These are phyloP conservation scores for Mongoloraphidia duomilia DNA, from an alignment of 2,888 invertebrate species.

Conservation along the genomic window DNA sequence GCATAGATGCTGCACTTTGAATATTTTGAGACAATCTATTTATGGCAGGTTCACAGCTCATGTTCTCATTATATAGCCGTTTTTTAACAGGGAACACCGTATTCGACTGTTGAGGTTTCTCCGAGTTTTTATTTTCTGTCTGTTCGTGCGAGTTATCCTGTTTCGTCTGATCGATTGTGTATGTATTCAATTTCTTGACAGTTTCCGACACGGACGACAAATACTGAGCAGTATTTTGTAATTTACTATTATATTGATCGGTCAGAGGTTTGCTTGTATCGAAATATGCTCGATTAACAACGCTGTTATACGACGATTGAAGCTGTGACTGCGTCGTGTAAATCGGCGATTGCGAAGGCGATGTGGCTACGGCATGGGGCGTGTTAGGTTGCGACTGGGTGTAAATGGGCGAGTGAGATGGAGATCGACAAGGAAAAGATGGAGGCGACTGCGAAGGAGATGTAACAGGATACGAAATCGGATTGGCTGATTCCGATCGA, in stretches of 20 bases:
- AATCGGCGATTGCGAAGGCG: conserved; percentile 14
- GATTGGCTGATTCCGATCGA: conserved; percentile 16
- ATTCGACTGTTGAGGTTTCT: conserved; percentile 24
- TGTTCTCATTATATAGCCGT: conserved; percentile 40
- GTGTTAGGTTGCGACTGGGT: conserved; percentile 18
- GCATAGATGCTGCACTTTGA: too few relatives aligned
- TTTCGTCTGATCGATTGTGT: background rate
- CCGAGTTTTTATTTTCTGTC: conserved; percentile 14
- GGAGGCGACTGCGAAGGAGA: conserved; percentile 19
- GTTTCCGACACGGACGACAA: conserved; percentile 17
- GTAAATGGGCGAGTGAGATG: conserved; percentile 6
- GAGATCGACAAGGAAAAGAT: conserved; percentile 18
- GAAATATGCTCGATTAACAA: conserved; percentile 31
- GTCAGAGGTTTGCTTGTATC: conserved; percentile 40
- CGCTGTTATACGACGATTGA: conserved; percentile 28
- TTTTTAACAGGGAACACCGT: conserved; percentile 48
- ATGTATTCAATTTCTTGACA: conserved; percentile 19
- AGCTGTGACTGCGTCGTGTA: conserved; percentile 31
- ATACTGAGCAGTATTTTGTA: too few relatives aligned
- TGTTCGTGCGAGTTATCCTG: conserved; percentile 6
- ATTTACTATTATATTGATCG: conserved; percentile 25
- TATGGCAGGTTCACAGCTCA: conserved; percentile 4
- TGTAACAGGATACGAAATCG: conserved; percentile 19
- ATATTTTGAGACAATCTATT: too few relatives aligned
- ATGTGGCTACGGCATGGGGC: conserved; percentile 9